phyloP scores from a whole-genome alignment of 2,113 vertebrate species.

The Copsychus sechellarum region DNA sequence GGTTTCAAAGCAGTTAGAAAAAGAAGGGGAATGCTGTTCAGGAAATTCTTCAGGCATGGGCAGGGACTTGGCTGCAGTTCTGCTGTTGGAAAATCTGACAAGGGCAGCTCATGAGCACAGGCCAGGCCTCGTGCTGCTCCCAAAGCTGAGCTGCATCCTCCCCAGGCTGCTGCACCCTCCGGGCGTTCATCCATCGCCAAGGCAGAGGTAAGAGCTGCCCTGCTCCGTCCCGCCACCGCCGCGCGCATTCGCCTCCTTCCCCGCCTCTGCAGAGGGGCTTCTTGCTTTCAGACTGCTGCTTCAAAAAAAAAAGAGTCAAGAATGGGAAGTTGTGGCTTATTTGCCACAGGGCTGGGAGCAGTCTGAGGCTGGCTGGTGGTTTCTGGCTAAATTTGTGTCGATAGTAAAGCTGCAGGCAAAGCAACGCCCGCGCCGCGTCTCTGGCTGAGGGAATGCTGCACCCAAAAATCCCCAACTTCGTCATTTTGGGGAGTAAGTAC shows the following conservation, averaged over 20 bases:
- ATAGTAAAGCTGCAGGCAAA: not conserved
- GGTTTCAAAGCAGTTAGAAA: constrained; percentile 78
- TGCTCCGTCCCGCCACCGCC: not conserved
- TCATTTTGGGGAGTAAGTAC: not conserved
- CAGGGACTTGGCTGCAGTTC: constrained; percentile 85
- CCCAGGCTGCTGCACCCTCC: constrained; percentile 35
- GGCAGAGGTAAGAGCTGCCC: constrained; percentile 66
- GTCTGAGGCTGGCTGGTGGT: constrained; percentile 15
- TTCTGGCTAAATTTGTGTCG: constrained; percentile 24
- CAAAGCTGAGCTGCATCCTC: constrained; percentile 51
- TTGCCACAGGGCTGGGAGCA: not conserved
- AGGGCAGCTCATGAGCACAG: constrained; percentile 74
- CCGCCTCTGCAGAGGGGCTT: not conserved
- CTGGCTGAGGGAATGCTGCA: not conserved
- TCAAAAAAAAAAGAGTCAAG: not conserved
- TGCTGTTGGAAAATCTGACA: constrained; percentile 91
- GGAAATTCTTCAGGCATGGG: constrained; percentile 89
- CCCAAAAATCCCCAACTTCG: constrained; percentile 24
- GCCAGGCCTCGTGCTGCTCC: constrained; percentile 78
- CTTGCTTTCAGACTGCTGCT: not conserved
- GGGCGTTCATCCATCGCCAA: not conserved
- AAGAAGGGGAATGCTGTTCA: constrained; percentile 80
- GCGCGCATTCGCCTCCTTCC: not conserved
- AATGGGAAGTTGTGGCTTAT: not conserved
- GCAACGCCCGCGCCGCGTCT: not conserved